Base-by-base conservation (phyloP, 1,140 invertebrate genomes). In the Brachionus koreanus region DNA sequence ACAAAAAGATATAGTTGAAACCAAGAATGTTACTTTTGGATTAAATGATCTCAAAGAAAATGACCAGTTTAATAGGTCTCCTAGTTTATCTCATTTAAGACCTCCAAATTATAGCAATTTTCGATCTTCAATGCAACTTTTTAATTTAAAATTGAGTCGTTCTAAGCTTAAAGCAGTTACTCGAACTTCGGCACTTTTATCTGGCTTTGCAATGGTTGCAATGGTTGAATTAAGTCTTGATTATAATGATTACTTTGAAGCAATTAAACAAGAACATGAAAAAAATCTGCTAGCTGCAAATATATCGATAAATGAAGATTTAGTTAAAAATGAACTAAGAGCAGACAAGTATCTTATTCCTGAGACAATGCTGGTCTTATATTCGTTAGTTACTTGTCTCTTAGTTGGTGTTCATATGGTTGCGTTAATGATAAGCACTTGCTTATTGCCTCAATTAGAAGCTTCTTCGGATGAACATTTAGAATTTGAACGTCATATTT, bases 161-260 rank as follows among this genome's bases (percentile, higher is more conserved):
- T 83, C 83, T 12, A 84, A 84, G 77, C 19, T 84, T n/a, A 83
- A 84, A 63, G 83, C 83, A 35, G 83, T 83, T 5, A 83, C 77
- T 46, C 63, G 81, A 12, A 83, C 83, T n/a, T 83, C 83, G n/a
- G 83, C 83, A 23, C 65, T 84, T 1, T 69, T 84, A 42, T 69
- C 83, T 16, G 83, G 83, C 2, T 84, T 84, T 83, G 83, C 83
- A 13, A 84, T 84, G 83, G 83, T 84, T n/a, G 69, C 65, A 19
- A 83, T 79, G 82, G 81, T 83, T 74, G 74, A 72, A 63, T 42
- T 76, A 39, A 35, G 29, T 37, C 19, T 83, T 23, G 46, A 67
- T 49, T 63, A 74, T 57, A 61, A 49, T 77, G 25, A 83, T 23
- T 65, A 63, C 43, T 82, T 61, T 37, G 76, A 79, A 79, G 76